Evolutionary conservation across 2,113 vertebrate species (phyloP), one percentile per base, ranked within the genome.

Genomic region (Vireo altiloquus): DNA sequence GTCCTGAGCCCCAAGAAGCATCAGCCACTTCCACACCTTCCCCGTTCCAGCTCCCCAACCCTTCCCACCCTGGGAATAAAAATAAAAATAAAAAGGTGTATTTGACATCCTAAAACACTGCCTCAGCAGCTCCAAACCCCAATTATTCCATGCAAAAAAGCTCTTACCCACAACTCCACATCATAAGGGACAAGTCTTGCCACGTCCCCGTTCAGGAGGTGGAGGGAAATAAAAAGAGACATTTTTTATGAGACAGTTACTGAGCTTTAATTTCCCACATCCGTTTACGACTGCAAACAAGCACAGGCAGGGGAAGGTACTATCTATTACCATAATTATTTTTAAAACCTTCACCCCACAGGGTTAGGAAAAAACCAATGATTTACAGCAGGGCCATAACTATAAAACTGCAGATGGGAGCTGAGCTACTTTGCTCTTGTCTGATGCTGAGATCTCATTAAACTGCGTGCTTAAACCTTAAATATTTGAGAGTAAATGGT

Each of bases 321-420:
- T 35, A 85, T 70, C 82, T 74, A 75, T 79, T 68, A 68, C 74
- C 65, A 66, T 24, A 47, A 90, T 82, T 92, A 86, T 94, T 96
- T 94, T 87, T 40, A 87, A 94, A 84, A 90, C 30, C 65, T 64
- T 92, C 50, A 64, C 78, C 69, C 87, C 61, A 68, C 35, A 64
- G 74, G 52, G 78, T 72, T 64, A 84, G 78, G 69, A 50, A 84
- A 71, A 82, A 66, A 53, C 9, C 70, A 61, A 3, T 39, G 70
- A 87, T 54, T 79, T 10, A 35, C 33, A 33, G 77, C 57, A 27
- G 1, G 40, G 77, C 74, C 77, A 76, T 91, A 94, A 92, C 66
- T 74, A 59, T 86, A 92, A 94, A 90, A 87, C 6, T 65, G 90
- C 94, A 95, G 70, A 82, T 74, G 87, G 93, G 22, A 70, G 69